These are phyloP conservation scores for Timandra comae DNA, from an alignment of 2,888 invertebrate species.

Conservation along the genomic window DNA sequence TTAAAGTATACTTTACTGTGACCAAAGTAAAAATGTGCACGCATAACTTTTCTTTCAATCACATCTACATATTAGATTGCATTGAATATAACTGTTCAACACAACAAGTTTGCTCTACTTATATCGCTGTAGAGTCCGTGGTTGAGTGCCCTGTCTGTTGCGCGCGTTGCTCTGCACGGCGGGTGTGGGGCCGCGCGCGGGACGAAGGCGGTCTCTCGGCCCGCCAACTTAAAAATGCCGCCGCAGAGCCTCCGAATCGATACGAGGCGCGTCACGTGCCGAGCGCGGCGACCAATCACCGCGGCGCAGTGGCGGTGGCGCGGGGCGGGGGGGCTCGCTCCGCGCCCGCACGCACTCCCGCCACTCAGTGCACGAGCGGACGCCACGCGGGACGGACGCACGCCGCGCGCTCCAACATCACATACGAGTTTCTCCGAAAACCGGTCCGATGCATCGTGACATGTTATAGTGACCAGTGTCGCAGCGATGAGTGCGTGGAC, in stretches of 20 bases:
- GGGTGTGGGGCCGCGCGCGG: slow-evolving; percentile 58
- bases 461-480: slow-evolving; percentile 64
- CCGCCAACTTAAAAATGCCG: slow-evolving; percentile 87
- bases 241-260: slow-evolving; percentile 87
- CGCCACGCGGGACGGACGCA: slow-evolving; percentile 42
- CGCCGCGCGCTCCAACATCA: slow-evolving; percentile 25
- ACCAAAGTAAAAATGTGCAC: too few species aligned
- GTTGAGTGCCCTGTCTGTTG: too few species aligned
- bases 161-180: slow-evolving; percentile 33
- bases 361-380: slow-evolving; percentile 61
- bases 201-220: slow-evolving; percentile 66
- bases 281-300: slow-evolving; percentile 69
- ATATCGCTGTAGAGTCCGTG: too few species aligned
- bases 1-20: too few species aligned
- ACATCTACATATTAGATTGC: too few species aligned
- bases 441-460: slow-evolving; percentile 63
- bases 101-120: too few species aligned
- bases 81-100: too few species aligned
- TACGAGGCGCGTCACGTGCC: slow-evolving; percentile 83
- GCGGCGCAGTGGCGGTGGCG: slow-evolving; percentile 44
- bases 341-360: slow-evolving; percentile 36
- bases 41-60: too few species aligned
- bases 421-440: slow-evolving; percentile 56
- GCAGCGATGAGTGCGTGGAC: slow-evolving; percentile 69
- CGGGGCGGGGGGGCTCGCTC: slow-evolving; percentile 31